Evolutionary conservation across 2,113 vertebrate species (phyloP).

Genomic region (Salvelinus alpinus): DNA sequence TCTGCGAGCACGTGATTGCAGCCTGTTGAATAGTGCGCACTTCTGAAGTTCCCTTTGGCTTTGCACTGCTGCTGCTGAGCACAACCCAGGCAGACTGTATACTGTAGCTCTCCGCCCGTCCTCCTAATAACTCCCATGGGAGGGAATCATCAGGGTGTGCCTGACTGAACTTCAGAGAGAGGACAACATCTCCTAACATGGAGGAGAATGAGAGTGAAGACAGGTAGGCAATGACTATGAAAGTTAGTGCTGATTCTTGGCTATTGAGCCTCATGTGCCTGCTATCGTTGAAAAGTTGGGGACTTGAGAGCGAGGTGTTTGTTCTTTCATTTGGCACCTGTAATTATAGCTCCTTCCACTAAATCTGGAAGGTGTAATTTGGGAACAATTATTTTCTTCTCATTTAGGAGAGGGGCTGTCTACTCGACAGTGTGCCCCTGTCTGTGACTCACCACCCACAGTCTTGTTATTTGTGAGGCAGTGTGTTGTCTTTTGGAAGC

Average conservation of each 20-base stretch:
- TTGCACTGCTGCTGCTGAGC: background rate
- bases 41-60: conserved; percentile 13
- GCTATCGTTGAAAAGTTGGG: background rate
- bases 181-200: conserved; percentile 13
- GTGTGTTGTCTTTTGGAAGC: too few species aligned
- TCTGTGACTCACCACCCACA: too few species aligned
- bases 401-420: too few species aligned
- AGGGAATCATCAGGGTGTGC: conserved; percentile 3
- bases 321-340: background rate
- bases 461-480: too few species aligned
- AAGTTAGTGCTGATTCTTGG: background rate
- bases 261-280: background rate
- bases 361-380: too few species aligned
- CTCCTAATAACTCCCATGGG: background rate
- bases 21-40: conserved; percentile 12
- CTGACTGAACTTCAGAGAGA: background rate
- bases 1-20: conserved; percentile 19
- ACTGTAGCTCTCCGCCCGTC: background rate
- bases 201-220: conserved; percentile 11
- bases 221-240: conserved; percentile 11
- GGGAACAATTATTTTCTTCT: too few species aligned
- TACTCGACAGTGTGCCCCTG: too few species aligned
- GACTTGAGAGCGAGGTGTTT: background rate
- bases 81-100: background rate
- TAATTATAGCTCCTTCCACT: too few species aligned